phyloP scores from a whole-genome alignment of 2,888 invertebrate species.

The Andrena hattorfiana region DNA sequence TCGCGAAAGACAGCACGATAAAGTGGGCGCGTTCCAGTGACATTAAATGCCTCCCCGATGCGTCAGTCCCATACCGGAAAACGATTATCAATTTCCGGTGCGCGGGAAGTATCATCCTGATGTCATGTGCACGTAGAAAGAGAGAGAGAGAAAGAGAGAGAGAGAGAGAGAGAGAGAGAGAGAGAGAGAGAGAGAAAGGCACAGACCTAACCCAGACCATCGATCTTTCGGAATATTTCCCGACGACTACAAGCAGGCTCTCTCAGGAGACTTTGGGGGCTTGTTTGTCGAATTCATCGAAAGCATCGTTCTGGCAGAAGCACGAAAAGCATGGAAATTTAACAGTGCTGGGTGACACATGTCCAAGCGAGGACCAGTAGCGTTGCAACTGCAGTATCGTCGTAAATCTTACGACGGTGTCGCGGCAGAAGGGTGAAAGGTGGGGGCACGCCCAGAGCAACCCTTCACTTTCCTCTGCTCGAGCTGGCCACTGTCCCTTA shows the following conservation, averaged over 20 bases:
- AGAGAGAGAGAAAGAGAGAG: too few relatives aligned
- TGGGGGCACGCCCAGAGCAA: slow-evolving; percentile 68
- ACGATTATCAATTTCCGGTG: slow-evolving; percentile 62
- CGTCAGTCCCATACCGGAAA: slow-evolving; percentile 45
- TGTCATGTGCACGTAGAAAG: slow-evolving; percentile 48
- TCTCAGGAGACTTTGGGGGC: slow-evolving; percentile 55
- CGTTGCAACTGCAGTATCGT: slow-evolving; percentile 29
- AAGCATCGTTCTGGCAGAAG: slow-evolving; percentile 31
- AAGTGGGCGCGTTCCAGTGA: background rate
- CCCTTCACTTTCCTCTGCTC: slow-evolving; percentile 61
- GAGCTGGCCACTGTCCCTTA: slow-evolving; percentile 75
- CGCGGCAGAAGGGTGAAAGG: slow-evolving; percentile 62
- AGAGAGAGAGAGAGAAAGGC: background rate
- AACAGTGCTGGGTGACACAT: slow-evolving; percentile 70
- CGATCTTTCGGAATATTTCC: slow-evolving; percentile 64
- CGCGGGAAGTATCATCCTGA: slow-evolving; percentile 29
- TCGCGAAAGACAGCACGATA: background rate
- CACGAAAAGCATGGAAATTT: slow-evolving; percentile 46
- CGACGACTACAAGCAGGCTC: slow-evolving; percentile 31
- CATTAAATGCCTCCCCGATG: background rate
- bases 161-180: background rate
- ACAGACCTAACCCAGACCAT: slow-evolving; percentile 35
- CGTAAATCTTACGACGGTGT: slow-evolving; percentile 74
- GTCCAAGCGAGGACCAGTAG: slow-evolving; percentile 50
- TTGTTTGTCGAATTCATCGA: slow-evolving; percentile 61